Conservation (phyloP, 2,888 invertebrate species). For the Pegoplata infirma region DNA sequence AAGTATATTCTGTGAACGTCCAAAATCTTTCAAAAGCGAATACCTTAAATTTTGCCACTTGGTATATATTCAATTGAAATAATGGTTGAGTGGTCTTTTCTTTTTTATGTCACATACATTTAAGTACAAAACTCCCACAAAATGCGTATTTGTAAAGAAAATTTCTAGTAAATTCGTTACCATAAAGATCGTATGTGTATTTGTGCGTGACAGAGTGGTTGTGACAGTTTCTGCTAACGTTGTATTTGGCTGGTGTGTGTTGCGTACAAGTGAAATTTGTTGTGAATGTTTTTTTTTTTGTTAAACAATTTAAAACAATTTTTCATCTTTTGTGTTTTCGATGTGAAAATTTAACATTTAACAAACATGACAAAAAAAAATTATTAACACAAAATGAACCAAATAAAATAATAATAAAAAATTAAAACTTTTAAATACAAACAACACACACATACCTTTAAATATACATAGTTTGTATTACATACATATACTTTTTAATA, state of each 20-base stretch:
- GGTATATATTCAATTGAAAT: too few species aligned
- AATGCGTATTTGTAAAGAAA: background rate
- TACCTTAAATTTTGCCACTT: background rate
- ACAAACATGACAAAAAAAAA: background rate
- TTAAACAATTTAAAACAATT: constrained; percentile 10
- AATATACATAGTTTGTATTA: background rate
- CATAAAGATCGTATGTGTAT: background rate
- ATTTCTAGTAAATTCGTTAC: background rate
- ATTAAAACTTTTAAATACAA: background rate
- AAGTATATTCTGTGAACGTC: too few species aligned
- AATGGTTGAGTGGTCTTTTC: background rate
- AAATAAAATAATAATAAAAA: background rate
- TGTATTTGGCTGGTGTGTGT: constrained; percentile 17
- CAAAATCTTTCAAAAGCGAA: too few species aligned
- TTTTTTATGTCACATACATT: background rate
- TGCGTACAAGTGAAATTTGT: background rate
- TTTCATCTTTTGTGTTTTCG: constrained; percentile 4
- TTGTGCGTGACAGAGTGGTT: constrained; percentile 16
- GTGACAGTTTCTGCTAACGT: constrained; percentile 25
- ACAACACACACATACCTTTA: background rate
- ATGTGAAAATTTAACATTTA: constrained; percentile 20
- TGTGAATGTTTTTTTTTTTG: background rate
- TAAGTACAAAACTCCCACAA: background rate
- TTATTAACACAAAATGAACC: constrained; percentile 2
- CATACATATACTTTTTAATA: background rate